Conservation (phyloP, 1,140 invertebrate species). For the Caerostris extrusa region DNA sequence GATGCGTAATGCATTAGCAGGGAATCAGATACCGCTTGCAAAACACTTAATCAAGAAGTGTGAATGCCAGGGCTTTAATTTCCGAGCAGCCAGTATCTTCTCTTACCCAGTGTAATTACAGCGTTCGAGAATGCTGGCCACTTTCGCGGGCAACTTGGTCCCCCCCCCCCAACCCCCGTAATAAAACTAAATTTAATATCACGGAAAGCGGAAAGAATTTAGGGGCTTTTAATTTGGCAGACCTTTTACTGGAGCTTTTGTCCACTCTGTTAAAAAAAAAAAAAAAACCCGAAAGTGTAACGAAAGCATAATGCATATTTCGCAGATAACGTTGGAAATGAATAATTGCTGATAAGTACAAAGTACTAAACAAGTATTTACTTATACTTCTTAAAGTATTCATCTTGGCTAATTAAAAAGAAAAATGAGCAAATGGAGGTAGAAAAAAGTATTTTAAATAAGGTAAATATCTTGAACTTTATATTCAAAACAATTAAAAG, state of each 20-base stretch:
- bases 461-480: too few species aligned
- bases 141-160: not conserved
- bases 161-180: not conserved
- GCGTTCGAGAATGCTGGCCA: not conserved
- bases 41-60: slow-evolving; percentile 40
- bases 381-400: too few species aligned
- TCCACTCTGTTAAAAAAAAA: not conserved
- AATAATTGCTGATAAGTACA: too few species aligned
- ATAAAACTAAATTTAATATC: slow-evolving; percentile 34
- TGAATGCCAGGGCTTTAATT: slow-evolving; percentile 38
- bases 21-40: slow-evolving; percentile 28
- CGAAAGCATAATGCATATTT: too few species aligned
- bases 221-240: slow-evolving; percentile 37
- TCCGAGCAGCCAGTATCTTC: not conserved
- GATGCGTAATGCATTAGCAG: slow-evolving; percentile 46
- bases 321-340: too few species aligned
- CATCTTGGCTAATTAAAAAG: too few species aligned
- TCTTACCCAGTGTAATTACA: slow-evolving; percentile 28
- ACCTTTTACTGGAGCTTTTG: not conserved
- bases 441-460: too few species aligned
- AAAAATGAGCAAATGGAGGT: too few species aligned
- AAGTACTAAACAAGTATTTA: too few species aligned
- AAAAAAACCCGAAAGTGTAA: too few species aligned
- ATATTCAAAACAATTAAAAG: too few species aligned
- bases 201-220: not conserved